Base-by-base conservation (phyloP, 2,797 vertebrate species). In the Poecile montanus region DNA sequence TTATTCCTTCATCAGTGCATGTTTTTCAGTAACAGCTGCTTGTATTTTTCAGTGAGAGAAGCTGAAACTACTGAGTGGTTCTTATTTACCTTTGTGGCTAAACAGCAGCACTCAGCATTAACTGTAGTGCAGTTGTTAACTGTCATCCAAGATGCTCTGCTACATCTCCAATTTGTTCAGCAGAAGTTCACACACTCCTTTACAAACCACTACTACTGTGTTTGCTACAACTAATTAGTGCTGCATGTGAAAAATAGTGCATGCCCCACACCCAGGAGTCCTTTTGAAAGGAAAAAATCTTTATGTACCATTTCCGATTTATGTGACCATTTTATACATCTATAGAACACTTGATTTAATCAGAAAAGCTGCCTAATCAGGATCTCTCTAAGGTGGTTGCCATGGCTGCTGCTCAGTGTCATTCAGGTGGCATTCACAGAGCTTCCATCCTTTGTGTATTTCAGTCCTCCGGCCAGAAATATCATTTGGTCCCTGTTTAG, bases 311-410 rank as follows among this genome's bases (percentile, higher is more conserved):
- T 87, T 93, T 94, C 45, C 4, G n/a, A 78, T 87, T 82, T 87
- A 42, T 91, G 40, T 84, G 70, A 70, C 44, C 13, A 18, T 92
- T 93, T 87, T 91, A 57, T 45, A 20, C 79, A 50, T 38, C 20
- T 67, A 66, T 21, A 67, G 61, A 86, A 60, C 15, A 60, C 21
- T 90, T 89, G 63, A 57, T 79, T 93, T 96, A 74, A 82, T 91
- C 74, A 66, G 34, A 56, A 90, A 90, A 89, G 23, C 60, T 95
- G 42, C 42, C 60, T 91, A 63, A 88, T 70, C 71, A 63, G 77
- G 63, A n/a, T 89, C 53, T 82, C 57, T 71, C 17, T 82, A 34
- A 79, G 53, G 71, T 89, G 67, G 67, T 95, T 94, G 86, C 94
- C 60, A 68, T 96, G 88, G 86, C 71, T 93, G 83, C 80, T 95